Base-by-base conservation (phyloP, 2,113 vertebrate genomes). In the Megaleporinus macrocephalus region DNA sequence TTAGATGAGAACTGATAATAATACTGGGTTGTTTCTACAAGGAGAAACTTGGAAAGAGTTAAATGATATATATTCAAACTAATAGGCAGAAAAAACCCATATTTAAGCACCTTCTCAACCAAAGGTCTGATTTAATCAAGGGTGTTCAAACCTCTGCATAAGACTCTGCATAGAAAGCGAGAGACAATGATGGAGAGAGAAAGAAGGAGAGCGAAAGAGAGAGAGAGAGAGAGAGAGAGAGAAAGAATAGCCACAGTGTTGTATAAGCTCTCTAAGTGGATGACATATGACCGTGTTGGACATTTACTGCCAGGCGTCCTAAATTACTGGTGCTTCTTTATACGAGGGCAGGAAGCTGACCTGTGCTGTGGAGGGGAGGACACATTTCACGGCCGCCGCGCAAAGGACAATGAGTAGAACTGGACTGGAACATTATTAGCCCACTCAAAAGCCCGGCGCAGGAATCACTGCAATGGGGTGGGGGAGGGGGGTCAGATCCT, bases 281-380 rank as follows among this genome's bases (percentile, higher is more conserved):
- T 65, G 65, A 72, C 76, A 76, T 74, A 83, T 79, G 72, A 79
- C 29, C 3, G 10, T 49, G 44, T 61, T 71, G 7, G 63, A 76
- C 72, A 82, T 79, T 85, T 85, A 71, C 65, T 72, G 72, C 76
- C 63, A 44, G 9, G 44, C 5, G 33, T 29, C 68, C 41, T 30
- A 79, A 85, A 68, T 73, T 73, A 74, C 62, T 69, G 55, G 16
- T 15, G 47, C 7, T 79, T 73, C 84, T 73, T 82, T 68, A 66
- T 27, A 59, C 41, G 33, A 57, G 41, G 51, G 24, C 18, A 53
- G 41, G 47, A 16, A 57, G 36, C 24, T 20, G 18, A 59, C 51
- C 79, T 65, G 69, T 11, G 30, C 20, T 0, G 73, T 74, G 63
- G 30, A 65, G 47, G 73, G 59, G 59, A 73, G 62, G 41, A 47